Evolutionary conservation across 35 echinoderm and acorn worm species (phyloP).

Genomic region (Lytechinus pictus): DNA sequence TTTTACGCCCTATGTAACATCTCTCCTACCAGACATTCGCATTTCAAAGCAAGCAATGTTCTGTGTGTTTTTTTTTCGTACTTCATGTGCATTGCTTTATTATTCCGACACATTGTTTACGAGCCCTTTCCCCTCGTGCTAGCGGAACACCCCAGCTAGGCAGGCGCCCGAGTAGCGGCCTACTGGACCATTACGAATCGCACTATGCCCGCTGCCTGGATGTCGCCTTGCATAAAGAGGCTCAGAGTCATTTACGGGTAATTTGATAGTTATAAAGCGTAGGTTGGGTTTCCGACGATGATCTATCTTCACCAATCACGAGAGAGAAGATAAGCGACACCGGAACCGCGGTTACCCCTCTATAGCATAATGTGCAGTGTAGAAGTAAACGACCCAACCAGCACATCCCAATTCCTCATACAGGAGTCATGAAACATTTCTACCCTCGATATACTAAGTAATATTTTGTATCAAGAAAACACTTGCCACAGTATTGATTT

Average conservation of each 20-base stretch:
- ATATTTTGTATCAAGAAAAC: background rate
- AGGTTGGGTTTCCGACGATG: constrained; percentile 81
- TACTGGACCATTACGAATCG: constrained; percentile 60
- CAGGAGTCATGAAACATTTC: background rate
- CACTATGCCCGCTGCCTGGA: constrained; percentile 53
- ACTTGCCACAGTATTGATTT: constrained; percentile 33
- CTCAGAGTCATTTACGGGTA: constrained; percentile 86
- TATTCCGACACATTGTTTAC: constrained; percentile 20
- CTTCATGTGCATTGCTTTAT: background rate
- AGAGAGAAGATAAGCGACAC: constrained; percentile 78
- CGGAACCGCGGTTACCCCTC: constrained; percentile 66
- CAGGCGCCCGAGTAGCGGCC: constrained; percentile 44
- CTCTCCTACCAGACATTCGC: background rate
- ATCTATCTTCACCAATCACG: constrained; percentile 90
- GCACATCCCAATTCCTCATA: background rate
- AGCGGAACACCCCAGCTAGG: constrained; percentile 9
- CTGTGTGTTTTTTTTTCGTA: background rate
- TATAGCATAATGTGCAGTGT: background rate
- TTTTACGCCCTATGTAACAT: background rate
- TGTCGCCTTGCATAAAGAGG: constrained; percentile 71
- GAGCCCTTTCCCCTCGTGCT: background rate
- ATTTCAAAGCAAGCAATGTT: background rate
- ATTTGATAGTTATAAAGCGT: constrained; percentile 93
- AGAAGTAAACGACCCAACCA: constrained; percentile 7
- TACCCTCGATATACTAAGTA: constrained; percentile 12